These are phyloP conservation scores for Xenops minutus DNA, from an alignment of 2,797 vertebrate genomes.

Conservation along the genomic window DNA sequence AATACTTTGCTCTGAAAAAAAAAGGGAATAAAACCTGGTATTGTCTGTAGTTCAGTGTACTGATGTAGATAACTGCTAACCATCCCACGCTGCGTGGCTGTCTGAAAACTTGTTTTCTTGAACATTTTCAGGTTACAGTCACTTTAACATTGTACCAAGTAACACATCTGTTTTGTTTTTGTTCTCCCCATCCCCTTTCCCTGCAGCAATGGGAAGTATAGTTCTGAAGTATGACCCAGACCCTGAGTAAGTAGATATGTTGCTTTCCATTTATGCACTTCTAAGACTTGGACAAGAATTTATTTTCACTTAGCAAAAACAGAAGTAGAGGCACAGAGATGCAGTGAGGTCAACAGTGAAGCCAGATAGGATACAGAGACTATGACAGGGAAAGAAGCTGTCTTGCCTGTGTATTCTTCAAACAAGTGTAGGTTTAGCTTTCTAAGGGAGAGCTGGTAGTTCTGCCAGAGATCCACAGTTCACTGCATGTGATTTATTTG, in stretches of 20 bases:
- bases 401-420: neutral
- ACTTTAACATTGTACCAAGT: neutral
- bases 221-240: slow-evolving; percentile 92
- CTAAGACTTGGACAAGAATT: neutral
- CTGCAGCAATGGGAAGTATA: slow-evolving; percentile 91
- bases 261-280: neutral
- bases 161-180: neutral
- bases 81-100: neutral
- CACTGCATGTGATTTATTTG: neutral
- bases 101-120: neutral
- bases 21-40: neutral
- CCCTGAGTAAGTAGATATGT: slow-evolving; percentile 81
- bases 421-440: neutral
- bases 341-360: neutral
- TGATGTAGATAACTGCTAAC: neutral
- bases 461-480: neutral
- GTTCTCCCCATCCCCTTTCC: neutral
- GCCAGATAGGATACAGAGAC: neutral
- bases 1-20: neutral
- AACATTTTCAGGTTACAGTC: neutral
- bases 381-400: neutral
- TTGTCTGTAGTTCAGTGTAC: neutral
- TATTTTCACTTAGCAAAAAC: neutral
- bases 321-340: neutral
- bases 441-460: neutral